Evolutionary conservation across 2,113 vertebrate species (phyloP).

Genomic region (Silurus glanis): DNA sequence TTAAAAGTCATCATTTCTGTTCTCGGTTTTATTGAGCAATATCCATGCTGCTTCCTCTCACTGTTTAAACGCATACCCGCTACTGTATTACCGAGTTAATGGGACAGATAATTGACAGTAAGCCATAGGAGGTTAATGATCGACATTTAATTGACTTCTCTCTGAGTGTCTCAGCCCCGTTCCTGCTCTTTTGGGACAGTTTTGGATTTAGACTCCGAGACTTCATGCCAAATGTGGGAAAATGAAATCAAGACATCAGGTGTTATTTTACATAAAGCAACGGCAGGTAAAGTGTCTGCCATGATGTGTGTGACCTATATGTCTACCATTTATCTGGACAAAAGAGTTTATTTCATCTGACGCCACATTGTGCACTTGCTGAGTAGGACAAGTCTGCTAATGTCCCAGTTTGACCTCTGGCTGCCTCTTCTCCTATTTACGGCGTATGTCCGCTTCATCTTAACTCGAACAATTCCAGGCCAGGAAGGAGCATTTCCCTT

Average conservation of each 20-base stretch:
- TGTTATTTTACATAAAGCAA: conserved; percentile 1
- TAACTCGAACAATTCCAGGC: conserved; percentile 64
- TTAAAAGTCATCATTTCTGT: conserved; percentile 68
- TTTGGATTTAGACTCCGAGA: conserved; percentile 5
- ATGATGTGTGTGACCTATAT: conserved; percentile 45
- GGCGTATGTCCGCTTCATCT: conserved; percentile 67
- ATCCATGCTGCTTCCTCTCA: conserved; percentile 63
- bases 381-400: conserved; percentile 60
- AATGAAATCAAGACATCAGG: conserved; percentile 6
- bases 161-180: conserved; percentile 63
- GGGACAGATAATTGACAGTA: conserved; percentile 79
- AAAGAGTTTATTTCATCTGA: conserved; percentile 68
- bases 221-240: background rate
- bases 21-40: conserved; percentile 59
- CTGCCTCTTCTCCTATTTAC: conserved; percentile 26
- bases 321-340: conserved; percentile 64
- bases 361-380: conserved; percentile 48
- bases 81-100: conserved; percentile 79
- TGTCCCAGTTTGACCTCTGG: conserved; percentile 55
- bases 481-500: conserved; percentile 65
- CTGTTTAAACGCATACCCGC: conserved; percentile 71
- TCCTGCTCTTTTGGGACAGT: conserved; percentile 52
- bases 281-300: background rate
- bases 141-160: conserved; percentile 76
- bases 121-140: conserved; percentile 79